Evolutionary conservation across 37 sponge, comb jelly and placozoan genomes (phyloP).

Genomic region (Theonella swinhoei): DNA sequence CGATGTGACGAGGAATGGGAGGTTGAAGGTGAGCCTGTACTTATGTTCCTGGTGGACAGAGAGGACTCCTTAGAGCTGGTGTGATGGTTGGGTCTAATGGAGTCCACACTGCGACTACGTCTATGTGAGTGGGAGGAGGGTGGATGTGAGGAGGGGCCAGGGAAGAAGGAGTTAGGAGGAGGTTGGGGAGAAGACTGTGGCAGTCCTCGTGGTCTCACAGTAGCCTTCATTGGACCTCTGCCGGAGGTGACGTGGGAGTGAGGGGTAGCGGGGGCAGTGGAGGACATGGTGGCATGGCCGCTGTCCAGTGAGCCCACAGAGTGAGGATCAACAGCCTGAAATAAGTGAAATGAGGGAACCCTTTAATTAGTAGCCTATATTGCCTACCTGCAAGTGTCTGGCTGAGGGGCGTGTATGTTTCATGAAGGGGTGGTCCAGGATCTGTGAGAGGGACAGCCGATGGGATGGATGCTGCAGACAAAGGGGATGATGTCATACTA

Average conservation of each 20-base stretch:
- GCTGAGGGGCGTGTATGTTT: slow-evolving; percentile 1
- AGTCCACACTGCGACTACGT: neutral
- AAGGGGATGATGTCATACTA: neutral
- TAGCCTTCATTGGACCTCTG: slow-evolving; percentile 63
- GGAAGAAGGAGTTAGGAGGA: neutral
- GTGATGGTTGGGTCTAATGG: neutral
- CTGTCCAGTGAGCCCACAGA: slow-evolving; percentile 73
- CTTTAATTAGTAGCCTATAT: neutral
- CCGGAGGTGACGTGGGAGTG: slow-evolving; percentile 12
- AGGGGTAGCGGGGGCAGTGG: neutral
- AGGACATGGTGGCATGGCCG: slow-evolving; percentile 68
- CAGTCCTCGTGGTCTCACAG: slow-evolving; percentile 46
- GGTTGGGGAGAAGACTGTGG: neutral
- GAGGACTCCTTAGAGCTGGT: neutral
- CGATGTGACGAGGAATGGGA: neutral
- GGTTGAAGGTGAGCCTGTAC: no score
- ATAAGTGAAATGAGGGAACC: neutral
- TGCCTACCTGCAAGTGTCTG: neutral
- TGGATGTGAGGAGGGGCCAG: neutral
- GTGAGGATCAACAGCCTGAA: neutral
- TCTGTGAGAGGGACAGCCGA: slow-evolving; percentile 63
- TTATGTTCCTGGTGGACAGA: no score
- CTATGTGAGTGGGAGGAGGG: neutral
- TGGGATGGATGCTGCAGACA: slow-evolving; percentile 65
- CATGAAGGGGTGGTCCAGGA: slow-evolving; percentile 76